Percentiles rank a stretch among this genome's conserved stretches.
Evolutionary conservation across 1,140 invertebrate species (phyloP).

Genomic region (Teleogryllus occipitalis): DNA sequence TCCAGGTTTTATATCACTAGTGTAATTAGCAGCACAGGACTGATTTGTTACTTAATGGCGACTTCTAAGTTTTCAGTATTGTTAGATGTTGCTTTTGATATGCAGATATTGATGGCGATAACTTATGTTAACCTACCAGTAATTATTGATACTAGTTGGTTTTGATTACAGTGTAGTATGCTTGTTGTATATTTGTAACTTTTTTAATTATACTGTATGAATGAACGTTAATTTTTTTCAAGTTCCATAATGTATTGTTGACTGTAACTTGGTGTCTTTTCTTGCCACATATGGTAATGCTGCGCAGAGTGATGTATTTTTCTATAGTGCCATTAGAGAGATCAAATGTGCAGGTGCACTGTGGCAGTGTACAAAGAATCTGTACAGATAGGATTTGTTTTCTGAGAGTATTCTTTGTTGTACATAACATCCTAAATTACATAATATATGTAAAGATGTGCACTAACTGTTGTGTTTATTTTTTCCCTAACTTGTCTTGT

Average conservation of each 20-base stretch:
- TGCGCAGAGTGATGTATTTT: background rate
- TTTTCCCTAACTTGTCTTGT: background rate
- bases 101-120: background rate
- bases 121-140: background rate
- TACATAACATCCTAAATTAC: background rate
- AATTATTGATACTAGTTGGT: background rate
- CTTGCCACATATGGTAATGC: background rate
- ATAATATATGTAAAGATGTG: background rate
- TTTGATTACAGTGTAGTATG: background rate
- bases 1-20: background rate
- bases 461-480: background rate
- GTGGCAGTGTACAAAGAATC: background rate
- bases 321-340: background rate
- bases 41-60: background rate
- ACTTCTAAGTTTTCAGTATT: background rate
- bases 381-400: background rate
- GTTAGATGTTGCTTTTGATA: background rate
- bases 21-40: slow-evolving; percentile 1
- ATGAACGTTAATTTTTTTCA: background rate
- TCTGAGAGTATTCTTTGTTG: background rate
- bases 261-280: slow-evolving; percentile 4
- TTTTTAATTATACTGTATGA: background rate
- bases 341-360: background rate
- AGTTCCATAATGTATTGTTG: background rate
- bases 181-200: slow-evolving; percentile 5